Evolutionary conservation across 2,797 vertebrate species (phyloP).

Genomic region (Cephalopachus bancanus): DNA sequence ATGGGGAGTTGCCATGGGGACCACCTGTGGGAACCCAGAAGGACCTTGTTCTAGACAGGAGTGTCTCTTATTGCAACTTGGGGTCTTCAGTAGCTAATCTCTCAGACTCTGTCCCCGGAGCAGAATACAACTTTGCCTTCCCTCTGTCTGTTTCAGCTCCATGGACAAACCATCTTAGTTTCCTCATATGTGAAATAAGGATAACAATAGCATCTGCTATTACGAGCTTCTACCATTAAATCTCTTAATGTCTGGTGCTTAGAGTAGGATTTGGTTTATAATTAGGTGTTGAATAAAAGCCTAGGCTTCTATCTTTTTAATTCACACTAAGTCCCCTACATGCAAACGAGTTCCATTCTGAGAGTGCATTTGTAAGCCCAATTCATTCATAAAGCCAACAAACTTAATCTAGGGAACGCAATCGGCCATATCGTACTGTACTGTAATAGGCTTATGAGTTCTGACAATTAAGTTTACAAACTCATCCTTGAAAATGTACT

Average conservation of each 20-base stretch:
- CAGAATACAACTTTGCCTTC: neutral
- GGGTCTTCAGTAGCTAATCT: too few relatives aligned
- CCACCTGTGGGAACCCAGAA: fast-evolving
- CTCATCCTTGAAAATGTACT: too few relatives aligned
- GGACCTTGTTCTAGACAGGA: too few relatives aligned
- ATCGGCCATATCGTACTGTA: too few relatives aligned
- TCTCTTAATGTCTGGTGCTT: fast-evolving
- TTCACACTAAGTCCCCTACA: neutral
- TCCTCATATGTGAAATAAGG: neutral
- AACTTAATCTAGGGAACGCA: too few relatives aligned
- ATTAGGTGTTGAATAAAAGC: neutral
- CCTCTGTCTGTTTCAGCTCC: neutral
- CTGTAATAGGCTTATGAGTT: too few relatives aligned
- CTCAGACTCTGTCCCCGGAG: neutral
- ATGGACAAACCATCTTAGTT: neutral
- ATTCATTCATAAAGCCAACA: too few relatives aligned
- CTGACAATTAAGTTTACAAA: too few relatives aligned
- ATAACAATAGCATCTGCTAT: neutral
- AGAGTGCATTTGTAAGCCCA: too few relatives aligned
- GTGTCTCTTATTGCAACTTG: too few relatives aligned
- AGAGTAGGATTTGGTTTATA: neutral
- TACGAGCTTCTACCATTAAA: neutral
- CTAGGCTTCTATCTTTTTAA: neutral
- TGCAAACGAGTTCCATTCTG: too few relatives aligned
- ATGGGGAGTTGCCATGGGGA: neutral